Conservation (phyloP, 2,888 invertebrate species). For the Caenorhabditis panamensis region DNA sequence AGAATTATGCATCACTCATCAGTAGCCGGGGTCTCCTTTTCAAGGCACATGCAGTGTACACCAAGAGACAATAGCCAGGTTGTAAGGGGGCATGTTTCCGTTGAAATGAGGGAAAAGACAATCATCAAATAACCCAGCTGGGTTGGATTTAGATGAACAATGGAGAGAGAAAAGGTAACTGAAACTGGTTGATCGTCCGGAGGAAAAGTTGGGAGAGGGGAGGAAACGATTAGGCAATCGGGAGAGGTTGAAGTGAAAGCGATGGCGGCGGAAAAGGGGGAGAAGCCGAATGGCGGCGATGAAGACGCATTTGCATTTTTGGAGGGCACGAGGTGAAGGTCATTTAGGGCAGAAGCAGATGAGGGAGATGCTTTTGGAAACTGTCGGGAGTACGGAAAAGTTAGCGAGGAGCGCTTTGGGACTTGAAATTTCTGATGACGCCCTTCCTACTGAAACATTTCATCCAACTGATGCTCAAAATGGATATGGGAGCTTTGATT, state of each 20-base stretch:
- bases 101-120: conserved; percentile 13
- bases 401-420: no score
- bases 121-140: conserved; percentile 38
- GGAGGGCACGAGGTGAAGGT: conserved; percentile 9
- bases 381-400: conserved; percentile 20
- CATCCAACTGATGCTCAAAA: no score
- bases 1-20: neutral
- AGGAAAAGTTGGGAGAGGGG: conserved; percentile 11
- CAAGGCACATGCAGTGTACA: conserved; percentile 18
- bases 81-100: conserved; percentile 17
- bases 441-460: no score
- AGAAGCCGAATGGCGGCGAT: conserved; percentile 3
- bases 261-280: neutral
- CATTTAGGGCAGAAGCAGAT: conserved; percentile 17
- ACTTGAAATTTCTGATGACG: no score
- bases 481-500: no score
- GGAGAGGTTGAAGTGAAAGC: conserved; percentile 26
- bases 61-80: conserved; percentile 20
- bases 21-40: conserved; percentile 19
- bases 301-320: conserved; percentile 4
- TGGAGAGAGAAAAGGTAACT: neutral
- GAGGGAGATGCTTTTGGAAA: conserved; percentile 8
- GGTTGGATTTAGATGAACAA: conserved; percentile 10
- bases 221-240: conserved; percentile 14
- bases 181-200: conserved; percentile 48